phyloP scores from a whole-genome alignment of 23 tunicate species.

The Pegea sp. region DNA sequence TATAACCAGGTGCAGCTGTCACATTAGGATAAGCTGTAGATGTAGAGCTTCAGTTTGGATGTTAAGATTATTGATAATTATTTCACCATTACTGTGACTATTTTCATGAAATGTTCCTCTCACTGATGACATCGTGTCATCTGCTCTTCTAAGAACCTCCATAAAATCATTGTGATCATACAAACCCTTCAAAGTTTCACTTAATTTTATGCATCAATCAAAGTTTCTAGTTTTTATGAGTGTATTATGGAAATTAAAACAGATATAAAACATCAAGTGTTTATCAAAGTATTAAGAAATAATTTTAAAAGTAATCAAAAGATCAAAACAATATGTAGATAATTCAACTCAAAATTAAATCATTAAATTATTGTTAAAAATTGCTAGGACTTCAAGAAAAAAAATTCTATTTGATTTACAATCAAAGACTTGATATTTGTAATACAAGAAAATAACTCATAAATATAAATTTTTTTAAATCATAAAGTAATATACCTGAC shows the following conservation, averaged over 20 bases:
- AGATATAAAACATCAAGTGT: too few relatives aligned
- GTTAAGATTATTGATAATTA: background rate
- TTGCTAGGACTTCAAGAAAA: too few relatives aligned
- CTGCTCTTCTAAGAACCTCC: slow-evolving; percentile 72
- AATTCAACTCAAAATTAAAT: too few relatives aligned
- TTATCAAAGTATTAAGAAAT: too few relatives aligned
- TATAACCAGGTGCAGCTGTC: slow-evolving; percentile 51
- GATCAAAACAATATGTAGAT: too few relatives aligned
- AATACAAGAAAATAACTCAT: too few relatives aligned
- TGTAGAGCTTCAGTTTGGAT: background rate
- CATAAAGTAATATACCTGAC: slow-evolving; percentile 24
- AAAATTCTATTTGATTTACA: too few relatives aligned
- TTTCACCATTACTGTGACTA: background rate
- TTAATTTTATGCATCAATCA: background rate
- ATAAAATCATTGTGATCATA: slow-evolving; percentile 85
- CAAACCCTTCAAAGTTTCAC: slow-evolving; percentile 21
- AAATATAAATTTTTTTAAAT: background rate
- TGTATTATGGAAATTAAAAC: too few relatives aligned
- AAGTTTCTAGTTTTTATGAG: too few relatives aligned
- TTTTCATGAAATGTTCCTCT: slow-evolving; percentile 50
- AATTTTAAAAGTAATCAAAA: too few relatives aligned
- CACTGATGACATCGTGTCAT: slow-evolving; percentile 74
- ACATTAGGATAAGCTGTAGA: slow-evolving; percentile 35
- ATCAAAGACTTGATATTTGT: too few relatives aligned
- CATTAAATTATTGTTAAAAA: too few relatives aligned